Percentiles rank a stretch among this genome's conserved stretches.
Conservation (phyloP, 2,113 vertebrate species). For the Lepisosteus osseus region DNA sequence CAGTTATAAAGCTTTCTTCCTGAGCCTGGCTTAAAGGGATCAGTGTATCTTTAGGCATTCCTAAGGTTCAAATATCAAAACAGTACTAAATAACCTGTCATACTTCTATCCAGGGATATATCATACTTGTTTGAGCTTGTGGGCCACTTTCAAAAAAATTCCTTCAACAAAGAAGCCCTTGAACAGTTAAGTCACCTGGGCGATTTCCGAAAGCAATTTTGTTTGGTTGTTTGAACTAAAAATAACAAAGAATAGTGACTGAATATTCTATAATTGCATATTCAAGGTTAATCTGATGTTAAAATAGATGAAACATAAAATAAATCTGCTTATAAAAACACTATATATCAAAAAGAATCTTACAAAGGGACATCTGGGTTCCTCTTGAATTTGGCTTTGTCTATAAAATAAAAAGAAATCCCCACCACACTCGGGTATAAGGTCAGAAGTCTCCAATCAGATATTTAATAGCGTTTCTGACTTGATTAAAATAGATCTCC, state of each 20-base stretch:
- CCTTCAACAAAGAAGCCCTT: conserved; percentile 7
- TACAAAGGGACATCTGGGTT: background rate
- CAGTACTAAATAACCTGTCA: conserved; percentile 63
- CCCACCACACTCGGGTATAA: too few species aligned
- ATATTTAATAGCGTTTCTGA: too few species aligned
- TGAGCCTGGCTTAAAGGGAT: conserved; percentile 48
- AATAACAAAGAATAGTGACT: background rate
- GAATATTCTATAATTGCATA: background rate
- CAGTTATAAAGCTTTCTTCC: conserved; percentile 54
- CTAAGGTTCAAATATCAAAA: conserved; percentile 66
- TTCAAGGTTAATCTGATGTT: background rate
- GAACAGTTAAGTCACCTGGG: conserved; percentile 5
- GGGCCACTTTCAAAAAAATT: conserved; percentile 21
- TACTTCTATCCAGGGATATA: conserved; percentile 28
- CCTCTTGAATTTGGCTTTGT: background rate
- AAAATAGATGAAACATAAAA: background rate
- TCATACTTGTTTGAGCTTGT: conserved; percentile 35
- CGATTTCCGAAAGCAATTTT: conserved; percentile 13
- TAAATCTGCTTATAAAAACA: background rate
- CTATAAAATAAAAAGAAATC: too few species aligned
- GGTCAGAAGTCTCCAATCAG: too few species aligned
- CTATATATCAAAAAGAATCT: background rate
- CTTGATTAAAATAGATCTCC: too few species aligned
- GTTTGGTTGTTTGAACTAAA: background rate
- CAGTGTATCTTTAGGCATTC: conserved; percentile 61